Conservation (phyloP, 2,113 vertebrate species). For the Austrofundulus limnaeus region DNA sequence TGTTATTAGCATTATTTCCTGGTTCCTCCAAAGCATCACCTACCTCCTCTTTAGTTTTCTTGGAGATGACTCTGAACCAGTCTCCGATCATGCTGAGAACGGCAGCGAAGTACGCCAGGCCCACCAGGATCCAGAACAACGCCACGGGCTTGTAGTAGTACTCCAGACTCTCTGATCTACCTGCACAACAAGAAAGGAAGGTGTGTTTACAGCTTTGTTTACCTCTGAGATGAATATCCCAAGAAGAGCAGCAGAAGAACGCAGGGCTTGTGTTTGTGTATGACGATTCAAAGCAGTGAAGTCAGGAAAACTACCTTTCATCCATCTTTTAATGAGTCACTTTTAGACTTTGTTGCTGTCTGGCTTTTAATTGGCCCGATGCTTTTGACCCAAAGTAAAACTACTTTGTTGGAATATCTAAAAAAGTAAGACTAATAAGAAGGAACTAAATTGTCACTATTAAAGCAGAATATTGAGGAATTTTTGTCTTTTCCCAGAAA, state of each 20-base stretch:
- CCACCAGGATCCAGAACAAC: constrained; percentile 99
- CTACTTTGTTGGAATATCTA: background rate
- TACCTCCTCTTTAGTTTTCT: constrained; percentile 99
- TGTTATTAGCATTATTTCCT: no score
- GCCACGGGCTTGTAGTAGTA: constrained; percentile 98
- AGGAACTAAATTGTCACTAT: background rate
- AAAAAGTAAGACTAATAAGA: background rate
- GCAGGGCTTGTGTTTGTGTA: background rate
- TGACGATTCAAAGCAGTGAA: background rate
- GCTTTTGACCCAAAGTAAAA: background rate
- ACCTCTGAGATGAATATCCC: no score
- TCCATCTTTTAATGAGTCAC: constrained; percentile 3
- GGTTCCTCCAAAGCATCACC: constrained; percentile 24
- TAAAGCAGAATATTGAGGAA: background rate
- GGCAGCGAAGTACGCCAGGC: constrained; percentile 96
- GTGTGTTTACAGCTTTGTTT: background rate
- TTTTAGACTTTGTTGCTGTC: background rate
- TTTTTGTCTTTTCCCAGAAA: background rate
- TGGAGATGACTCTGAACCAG: constrained; percentile 97
- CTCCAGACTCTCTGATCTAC: constrained; percentile 85
- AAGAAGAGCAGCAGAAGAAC: background rate
- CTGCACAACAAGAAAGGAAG: constrained; percentile 64
- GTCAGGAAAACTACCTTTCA: background rate
- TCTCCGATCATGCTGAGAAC: constrained; percentile 99
- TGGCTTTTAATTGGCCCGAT: background rate